Base-by-base conservation (phyloP, 1,140 invertebrate species). In the Lanistes nyassanus region DNA sequence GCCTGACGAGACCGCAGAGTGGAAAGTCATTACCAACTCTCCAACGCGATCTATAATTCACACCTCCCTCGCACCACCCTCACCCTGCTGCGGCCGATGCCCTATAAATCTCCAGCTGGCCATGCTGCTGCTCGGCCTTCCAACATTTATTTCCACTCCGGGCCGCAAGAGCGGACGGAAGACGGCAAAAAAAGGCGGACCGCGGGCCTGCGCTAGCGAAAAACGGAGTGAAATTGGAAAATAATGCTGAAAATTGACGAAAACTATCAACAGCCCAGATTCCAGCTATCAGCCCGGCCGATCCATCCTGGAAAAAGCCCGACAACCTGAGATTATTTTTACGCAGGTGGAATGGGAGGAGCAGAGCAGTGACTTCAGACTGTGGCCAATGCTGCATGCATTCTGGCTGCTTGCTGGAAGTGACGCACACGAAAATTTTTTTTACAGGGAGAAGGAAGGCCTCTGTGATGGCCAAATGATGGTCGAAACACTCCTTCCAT, bases 131-230 rank as follows among this genome's bases (percentile, higher is more conserved):
- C 36, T 42, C 39, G 66, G 53, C 66, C 39, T 51, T 51, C 37
- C 39, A 68, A 68, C 66, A 68, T 68, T 68, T 68, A 68, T 68
- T 68, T 68, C 66, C 66, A 68, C 66, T 68, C 66, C 29, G 39
- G 29, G 66, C 19, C 11, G 56, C n/a, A 31, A 23, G 56, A 60
- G 56, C n/a, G 11, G 29, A 53, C 23, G 56, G 56, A 31, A n/a
- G 56, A 37, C n/a, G 39, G 26, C 47, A 55, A 51, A 51, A 68
- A 37, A 29, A 39, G 66, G 26, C 39, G 53, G 51, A 51, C 47
- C 66, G 31, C 31, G 37, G 53, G 66, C 66, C 39, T n/a, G 36
- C 37, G 23, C 29, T 5, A 29, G 56, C 39, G 34, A 16, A 16
- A 42, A n/a, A 21, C 21, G 26, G 39, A 29, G 53, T 51, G 39